A percentile compares a stretch with the other conserved stretches of the same genome.
Evolutionary conservation across 2,888 invertebrate genomes (phyloP).

Genomic region (Tiliacea aurago): DNA sequence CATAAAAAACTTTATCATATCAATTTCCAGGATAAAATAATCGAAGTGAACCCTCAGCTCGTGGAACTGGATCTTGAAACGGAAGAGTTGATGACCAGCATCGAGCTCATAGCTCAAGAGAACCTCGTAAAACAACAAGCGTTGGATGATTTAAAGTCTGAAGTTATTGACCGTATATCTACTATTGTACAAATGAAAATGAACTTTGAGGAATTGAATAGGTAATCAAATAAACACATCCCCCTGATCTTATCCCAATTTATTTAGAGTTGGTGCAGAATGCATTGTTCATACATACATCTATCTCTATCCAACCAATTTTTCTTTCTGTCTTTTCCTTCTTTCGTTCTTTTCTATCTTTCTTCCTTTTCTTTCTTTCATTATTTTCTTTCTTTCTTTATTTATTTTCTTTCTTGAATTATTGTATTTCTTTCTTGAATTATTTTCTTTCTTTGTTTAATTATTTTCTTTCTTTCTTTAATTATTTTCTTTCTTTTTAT

Average conservation of each 20-base stretch:
- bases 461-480: background rate
- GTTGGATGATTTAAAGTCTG: slow-evolving; percentile 90
- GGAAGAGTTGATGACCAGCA: slow-evolving; percentile 93
- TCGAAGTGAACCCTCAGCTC: slow-evolving; percentile 93
- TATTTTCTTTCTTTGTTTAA: too few relatives aligned
- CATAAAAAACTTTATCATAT: too few relatives aligned
- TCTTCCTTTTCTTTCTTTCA: too few relatives aligned
- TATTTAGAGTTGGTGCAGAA: background rate
- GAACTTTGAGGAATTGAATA: slow-evolving; percentile 93
- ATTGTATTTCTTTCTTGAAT: background rate
- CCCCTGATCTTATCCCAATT: background rate
- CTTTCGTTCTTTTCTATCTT: too few relatives aligned
- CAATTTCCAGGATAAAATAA: slow-evolving; percentile 91
- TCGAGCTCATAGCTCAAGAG: slow-evolving; percentile 92
- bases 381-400: background rate
- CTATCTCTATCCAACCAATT: background rate
- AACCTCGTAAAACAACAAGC: slow-evolving; percentile 92
- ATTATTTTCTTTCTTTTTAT: too few relatives aligned
- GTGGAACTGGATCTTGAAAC: slow-evolving; percentile 92
- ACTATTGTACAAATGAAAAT: slow-evolving; percentile 92
- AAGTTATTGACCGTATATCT: slow-evolving; percentile 92
- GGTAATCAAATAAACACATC: background rate
- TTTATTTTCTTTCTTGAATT: too few relatives aligned
- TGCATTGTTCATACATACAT: background rate
- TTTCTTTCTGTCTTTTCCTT: too few relatives aligned